phyloP scores from a whole-genome alignment of 2,113 vertebrate genomes.

The Panthera leo region DNA sequence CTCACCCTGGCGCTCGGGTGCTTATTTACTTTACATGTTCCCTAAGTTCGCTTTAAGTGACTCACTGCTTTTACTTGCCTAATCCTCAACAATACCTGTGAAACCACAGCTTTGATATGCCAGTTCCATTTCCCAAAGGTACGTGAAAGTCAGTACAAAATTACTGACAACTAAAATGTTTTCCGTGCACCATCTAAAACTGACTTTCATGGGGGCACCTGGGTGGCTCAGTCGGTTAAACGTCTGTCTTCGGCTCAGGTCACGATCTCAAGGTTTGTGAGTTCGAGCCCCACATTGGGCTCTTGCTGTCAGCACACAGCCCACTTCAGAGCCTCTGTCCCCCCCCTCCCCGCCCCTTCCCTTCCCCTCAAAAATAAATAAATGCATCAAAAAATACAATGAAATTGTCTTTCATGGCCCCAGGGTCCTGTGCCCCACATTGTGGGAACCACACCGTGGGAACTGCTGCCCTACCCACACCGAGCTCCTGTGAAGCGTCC shows the following conservation, averaged over 20 bases:
- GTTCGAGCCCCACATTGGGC: too few relatives aligned
- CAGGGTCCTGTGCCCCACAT: fast-evolving
- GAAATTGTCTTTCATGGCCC: background rate
- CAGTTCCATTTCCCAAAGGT: background rate
- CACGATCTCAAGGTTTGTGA: too few relatives aligned
- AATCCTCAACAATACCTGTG: background rate
- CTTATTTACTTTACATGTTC: background rate
- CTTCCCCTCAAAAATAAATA: too few relatives aligned
- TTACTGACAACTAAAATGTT: background rate
- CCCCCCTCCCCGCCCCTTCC: too few relatives aligned
- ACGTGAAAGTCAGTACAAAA: background rate
- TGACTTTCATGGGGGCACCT: background rate
- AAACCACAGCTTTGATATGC: background rate
- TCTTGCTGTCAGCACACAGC: too few relatives aligned
- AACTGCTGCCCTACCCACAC: too few relatives aligned
- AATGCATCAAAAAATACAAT: background rate
- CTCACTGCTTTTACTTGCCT: background rate
- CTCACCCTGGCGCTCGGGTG: background rate
- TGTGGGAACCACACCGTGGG: background rate
- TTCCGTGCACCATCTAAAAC: background rate
- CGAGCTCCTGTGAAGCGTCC: background rate
- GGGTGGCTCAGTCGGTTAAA: too few relatives aligned
- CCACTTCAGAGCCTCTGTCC: too few relatives aligned
- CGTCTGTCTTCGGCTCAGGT: too few relatives aligned
- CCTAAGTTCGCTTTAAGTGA: background rate